A percentile compares a stretch with the other conserved stretches of the same genome.
These are phyloP conservation scores for Verasper variegatus DNA, from an alignment of 2,113 vertebrate genomes.

Conservation along the genomic window DNA sequence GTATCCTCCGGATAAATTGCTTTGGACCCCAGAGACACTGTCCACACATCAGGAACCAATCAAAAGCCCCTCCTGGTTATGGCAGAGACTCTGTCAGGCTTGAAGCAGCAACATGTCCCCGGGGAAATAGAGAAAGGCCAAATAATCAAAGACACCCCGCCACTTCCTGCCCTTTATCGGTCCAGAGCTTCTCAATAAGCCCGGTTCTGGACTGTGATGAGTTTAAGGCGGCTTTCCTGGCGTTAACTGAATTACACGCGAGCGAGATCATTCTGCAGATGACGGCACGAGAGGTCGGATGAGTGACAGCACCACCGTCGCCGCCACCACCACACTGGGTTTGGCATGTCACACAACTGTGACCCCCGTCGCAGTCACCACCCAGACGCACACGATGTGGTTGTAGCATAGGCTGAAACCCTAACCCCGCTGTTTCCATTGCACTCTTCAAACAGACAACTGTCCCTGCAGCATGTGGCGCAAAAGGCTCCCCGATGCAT, in stretches of 20 bases:
- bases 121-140: slow-evolving; percentile 72
- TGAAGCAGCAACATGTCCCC: slow-evolving; percentile 65
- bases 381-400: slow-evolving; percentile 23
- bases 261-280: slow-evolving; percentile 14
- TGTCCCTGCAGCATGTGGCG: slow-evolving; percentile 52
- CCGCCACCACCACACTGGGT: slow-evolving; percentile 32
- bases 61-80: slow-evolving; percentile 62
- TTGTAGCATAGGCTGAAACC: slow-evolving; percentile 59
- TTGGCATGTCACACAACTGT: slow-evolving; percentile 62
- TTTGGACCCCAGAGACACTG: slow-evolving; percentile 58
- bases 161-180: slow-evolving; percentile 72
- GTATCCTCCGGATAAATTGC: slow-evolving; percentile 78
- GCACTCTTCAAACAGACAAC: slow-evolving; percentile 63
- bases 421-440: slow-evolving; percentile 66
- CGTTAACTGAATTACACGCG: slow-evolving; percentile 45
- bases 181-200: slow-evolving; percentile 42
- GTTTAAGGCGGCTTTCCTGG: slow-evolving; percentile 30
- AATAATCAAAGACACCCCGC: slow-evolving; percentile 75
- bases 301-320: slow-evolving; percentile 51
- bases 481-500: slow-evolving; percentile 22
- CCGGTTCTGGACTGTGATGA: slow-evolving; percentile 29
- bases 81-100: slow-evolving; percentile 53
- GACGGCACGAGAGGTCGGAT: slow-evolving; percentile 6
- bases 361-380: slow-evolving; percentile 46
- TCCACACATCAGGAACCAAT: slow-evolving; percentile 80